phyloP scores from a whole-genome alignment of 1,140 invertebrate genomes.

The Myzus persicae region DNA sequence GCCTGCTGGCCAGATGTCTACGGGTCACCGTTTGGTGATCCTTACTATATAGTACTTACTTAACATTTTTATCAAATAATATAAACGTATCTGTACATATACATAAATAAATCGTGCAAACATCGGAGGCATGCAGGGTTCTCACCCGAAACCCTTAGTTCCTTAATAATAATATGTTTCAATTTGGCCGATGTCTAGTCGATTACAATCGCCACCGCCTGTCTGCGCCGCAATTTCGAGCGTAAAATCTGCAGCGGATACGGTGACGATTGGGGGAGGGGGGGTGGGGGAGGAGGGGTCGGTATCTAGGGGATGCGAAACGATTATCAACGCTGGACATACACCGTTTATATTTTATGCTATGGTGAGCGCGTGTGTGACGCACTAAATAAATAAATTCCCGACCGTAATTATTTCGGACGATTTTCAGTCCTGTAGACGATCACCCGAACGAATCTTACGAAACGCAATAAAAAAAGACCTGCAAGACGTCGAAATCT shows the following conservation, averaged over 20 bases:
- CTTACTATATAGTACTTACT: too few species aligned
- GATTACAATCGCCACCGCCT: not conserved
- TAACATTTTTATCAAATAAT: too few species aligned
- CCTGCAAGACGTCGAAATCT: not conserved
- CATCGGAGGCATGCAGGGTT: not conserved
- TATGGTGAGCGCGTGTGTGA: not conserved
- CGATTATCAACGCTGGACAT: not conserved
- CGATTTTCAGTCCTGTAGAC: not conserved
- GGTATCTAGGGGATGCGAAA: not conserved
- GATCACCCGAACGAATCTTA: not conserved
- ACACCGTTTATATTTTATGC: not conserved
- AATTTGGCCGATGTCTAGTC: not conserved
- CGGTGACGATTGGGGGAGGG: too few species aligned
- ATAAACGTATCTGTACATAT: not conserved
- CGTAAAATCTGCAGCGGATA: not conserved
- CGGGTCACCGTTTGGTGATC: too few species aligned
- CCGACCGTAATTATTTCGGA: not conserved
- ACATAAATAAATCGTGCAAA: not conserved
- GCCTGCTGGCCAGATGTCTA: too few species aligned
- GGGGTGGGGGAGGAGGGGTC: not conserved
- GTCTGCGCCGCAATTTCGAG: not conserved
- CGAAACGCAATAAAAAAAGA: not conserved
- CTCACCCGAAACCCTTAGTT: not conserved
- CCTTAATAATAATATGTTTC: constrained; percentile 34
- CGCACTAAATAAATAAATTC: constrained; percentile 1